Evolutionary conservation across 2,888 invertebrate genomes (phyloP).

Genomic region (Andrena marginata): DNA sequence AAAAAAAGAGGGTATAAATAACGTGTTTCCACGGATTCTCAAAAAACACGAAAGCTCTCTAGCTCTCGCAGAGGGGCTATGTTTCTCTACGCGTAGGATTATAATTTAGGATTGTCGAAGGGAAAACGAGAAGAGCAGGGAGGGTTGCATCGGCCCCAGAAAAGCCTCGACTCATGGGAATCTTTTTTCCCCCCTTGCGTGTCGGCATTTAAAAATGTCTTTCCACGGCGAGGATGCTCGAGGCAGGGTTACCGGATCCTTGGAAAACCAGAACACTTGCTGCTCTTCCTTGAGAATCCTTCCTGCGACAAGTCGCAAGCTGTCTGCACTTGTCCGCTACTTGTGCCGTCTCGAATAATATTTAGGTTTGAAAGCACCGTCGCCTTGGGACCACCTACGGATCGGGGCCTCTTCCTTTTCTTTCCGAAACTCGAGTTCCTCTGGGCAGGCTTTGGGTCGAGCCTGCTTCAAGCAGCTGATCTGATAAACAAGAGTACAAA

Average conservation of each 20-base stretch:
- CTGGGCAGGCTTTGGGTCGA: background rate
- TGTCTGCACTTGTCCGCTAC: slow-evolving; percentile 53
- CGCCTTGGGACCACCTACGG: slow-evolving; percentile 33
- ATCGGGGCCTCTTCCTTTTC: background rate
- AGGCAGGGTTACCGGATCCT: slow-evolving; percentile 28
- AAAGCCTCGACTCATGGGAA: slow-evolving; percentile 30
- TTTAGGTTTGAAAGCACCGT: slow-evolving; percentile 48
- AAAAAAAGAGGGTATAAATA: slow-evolving; percentile 31
- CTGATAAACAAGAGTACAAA: background rate
- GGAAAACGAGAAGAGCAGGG: slow-evolving; percentile 1
- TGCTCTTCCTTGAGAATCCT: slow-evolving; percentile 31
- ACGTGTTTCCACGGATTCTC: slow-evolving; percentile 8
- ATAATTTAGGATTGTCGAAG: slow-evolving; percentile 35
- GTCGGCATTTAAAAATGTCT: slow-evolving; percentile 38
- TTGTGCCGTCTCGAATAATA: slow-evolving; percentile 54
- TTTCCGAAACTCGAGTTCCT: slow-evolving; percentile 5
- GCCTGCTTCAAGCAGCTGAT: background rate
- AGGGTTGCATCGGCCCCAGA: slow-evolving; percentile 17
- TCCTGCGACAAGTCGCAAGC: slow-evolving; percentile 41
- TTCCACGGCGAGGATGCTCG: slow-evolving; percentile 30
- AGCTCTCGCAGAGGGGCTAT: background rate
- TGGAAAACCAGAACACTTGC: slow-evolving; percentile 56
- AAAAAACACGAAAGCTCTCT: slow-evolving; percentile 15
- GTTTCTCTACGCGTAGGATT: slow-evolving; percentile 6
- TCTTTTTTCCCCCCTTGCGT: slow-evolving; percentile 26